phyloP scores from a whole-genome alignment of 2,888 invertebrate species.

The Aspidiotus destructor region DNA sequence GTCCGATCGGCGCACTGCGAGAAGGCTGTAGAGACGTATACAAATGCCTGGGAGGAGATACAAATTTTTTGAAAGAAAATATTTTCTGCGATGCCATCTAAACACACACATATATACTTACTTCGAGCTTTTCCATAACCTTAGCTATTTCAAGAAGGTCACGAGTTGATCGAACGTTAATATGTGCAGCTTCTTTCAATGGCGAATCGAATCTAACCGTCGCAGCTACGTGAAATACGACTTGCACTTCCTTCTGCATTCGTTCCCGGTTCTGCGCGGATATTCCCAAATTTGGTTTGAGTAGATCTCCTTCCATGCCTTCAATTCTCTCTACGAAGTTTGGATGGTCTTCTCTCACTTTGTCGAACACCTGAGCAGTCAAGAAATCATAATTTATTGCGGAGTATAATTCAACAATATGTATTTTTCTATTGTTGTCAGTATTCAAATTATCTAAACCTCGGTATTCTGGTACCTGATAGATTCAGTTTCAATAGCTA shows the following conservation, averaged over 20 bases:
- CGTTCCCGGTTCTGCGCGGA: constrained; percentile 51
- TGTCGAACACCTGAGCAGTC: constrained; percentile 33
- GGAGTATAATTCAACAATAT: too few species aligned
- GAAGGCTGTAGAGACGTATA: constrained; percentile 35
- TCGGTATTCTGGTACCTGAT: too few species aligned
- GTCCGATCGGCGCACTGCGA: constrained; percentile 33
- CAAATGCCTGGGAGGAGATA: constrained; percentile 29
- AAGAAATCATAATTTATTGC: neutral
- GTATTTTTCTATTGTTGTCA: too few species aligned
- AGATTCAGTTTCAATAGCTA: too few species aligned
- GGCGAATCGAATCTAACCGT: constrained; percentile 81
- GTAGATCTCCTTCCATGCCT: constrained; percentile 58
- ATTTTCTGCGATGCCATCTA: neutral
- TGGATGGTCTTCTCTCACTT: constrained; percentile 40
- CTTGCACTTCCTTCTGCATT: constrained; percentile 43
- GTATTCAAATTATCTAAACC: too few species aligned
- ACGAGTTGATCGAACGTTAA: constrained; percentile 67
- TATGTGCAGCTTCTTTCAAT: constrained; percentile 60
- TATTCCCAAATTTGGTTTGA: constrained; percentile 54
- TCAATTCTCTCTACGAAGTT: constrained; percentile 57
- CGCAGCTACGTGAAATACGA: constrained; percentile 80
- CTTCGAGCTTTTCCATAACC: constrained; percentile 60
- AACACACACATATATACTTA: constrained; percentile 38
- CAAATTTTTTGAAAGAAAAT: neutral
- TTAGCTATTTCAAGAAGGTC: constrained; percentile 60